These are phyloP conservation scores for Gavialis gangeticus DNA, from an alignment of 2,113 vertebrate species.

Conservation along the genomic window DNA sequence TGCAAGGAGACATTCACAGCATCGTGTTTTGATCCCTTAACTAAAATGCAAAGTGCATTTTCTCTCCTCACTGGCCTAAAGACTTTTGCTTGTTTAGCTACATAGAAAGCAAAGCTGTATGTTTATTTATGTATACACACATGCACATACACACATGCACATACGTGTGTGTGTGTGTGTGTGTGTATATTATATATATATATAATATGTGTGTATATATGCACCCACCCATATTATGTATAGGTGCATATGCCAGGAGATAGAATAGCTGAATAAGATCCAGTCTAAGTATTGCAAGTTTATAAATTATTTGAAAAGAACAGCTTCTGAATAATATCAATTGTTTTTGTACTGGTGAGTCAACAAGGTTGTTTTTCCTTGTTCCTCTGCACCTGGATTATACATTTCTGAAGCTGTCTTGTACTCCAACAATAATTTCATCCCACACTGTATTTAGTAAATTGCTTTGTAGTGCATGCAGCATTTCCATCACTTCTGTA, in stretches of 20 bases:
- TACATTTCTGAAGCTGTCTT: conserved; percentile 53
- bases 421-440: conserved; percentile 58
- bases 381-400: background rate
- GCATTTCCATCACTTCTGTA: conserved; percentile 44
- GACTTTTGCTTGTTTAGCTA: background rate
- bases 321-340: conserved; percentile 40
- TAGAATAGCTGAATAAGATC: background rate
- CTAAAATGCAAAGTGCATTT: background rate
- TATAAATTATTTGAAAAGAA: conserved; percentile 60
- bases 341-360: conserved; percentile 45
- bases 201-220: no score
- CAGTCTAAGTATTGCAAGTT: conserved; percentile 32
- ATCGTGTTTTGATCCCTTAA: background rate
- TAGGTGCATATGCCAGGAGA: background rate
- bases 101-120: background rate
- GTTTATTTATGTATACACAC: background rate
- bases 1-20: conserved; percentile 12
- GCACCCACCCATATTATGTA: no score
- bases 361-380: background rate
- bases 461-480: conserved; percentile 49
- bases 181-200: no score
- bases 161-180: background rate
- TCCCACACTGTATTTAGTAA: conserved; percentile 59
- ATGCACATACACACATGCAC: background rate
- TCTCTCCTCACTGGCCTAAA: background rate